phyloP scores from a whole-genome alignment of 1,140 invertebrate genomes.

The Penaeus vannamei region DNA sequence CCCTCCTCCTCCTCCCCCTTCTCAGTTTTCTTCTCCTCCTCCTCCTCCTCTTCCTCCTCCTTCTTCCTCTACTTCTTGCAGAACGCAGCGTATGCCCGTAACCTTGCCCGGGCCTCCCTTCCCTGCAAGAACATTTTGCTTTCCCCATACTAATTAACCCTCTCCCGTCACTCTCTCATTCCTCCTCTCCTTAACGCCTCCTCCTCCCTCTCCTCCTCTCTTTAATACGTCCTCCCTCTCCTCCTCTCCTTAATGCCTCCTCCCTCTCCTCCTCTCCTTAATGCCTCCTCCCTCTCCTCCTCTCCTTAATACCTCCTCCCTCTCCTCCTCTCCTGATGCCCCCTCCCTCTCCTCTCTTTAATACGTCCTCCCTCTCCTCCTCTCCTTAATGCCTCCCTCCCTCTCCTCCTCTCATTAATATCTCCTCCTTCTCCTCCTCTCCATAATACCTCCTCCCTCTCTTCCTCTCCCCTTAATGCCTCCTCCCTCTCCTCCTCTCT shows the following conservation, averaged over 20 bases:
- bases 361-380: not conserved
- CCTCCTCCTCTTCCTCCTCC: constrained; percentile 34
- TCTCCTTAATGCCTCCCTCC: not conserved
- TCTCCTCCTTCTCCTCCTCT: no score
- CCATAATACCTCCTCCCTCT: no score
- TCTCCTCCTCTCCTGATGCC: no score
- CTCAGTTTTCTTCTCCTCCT: constrained; percentile 27
- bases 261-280: not conserved
- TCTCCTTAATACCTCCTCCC: no score
- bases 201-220: not conserved
- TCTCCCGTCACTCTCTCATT: not conserved
- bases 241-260: not conserved
- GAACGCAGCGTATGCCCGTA: not conserved
- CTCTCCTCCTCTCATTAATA: not conserved
- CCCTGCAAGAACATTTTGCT: not conserved
- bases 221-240: no score
- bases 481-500: not conserved
- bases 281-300: no score
- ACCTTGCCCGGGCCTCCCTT: not conserved
- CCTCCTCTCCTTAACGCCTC: not conserved
- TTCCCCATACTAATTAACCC: not conserved
- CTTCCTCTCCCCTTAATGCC: no score
- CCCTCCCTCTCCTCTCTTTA: not conserved
- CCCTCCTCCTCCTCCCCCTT: not conserved
- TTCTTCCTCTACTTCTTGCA: constrained; percentile 28